A percentile compares a stretch with the other conserved stretches of the same genome.
phyloP scores from a whole-genome alignment of 1,140 invertebrate genomes.

The Whitmania pigra region DNA sequence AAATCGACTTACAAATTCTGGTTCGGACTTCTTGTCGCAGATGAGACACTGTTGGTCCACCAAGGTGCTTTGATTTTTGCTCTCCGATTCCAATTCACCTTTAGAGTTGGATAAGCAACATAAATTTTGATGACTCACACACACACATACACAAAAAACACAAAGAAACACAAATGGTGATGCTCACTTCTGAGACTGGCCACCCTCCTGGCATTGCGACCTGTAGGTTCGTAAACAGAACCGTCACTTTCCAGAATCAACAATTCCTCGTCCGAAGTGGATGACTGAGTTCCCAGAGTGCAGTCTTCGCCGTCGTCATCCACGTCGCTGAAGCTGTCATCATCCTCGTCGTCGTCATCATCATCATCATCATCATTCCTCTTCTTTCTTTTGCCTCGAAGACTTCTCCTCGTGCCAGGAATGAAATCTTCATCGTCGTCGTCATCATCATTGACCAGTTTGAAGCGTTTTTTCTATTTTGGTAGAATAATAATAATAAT shows the following conservation, averaged over 20 bases:
- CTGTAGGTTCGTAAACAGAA: slow-evolving; percentile 29
- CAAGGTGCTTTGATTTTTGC: not conserved
- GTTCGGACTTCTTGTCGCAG: not conserved
- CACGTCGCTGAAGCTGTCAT: not conserved
- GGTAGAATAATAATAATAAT: not conserved
- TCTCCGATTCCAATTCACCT: not conserved
- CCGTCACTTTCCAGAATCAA: slow-evolving; percentile 26
- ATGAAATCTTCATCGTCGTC: slow-evolving; percentile 24
- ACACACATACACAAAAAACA: too few relatives aligned
- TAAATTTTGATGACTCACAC: too few relatives aligned
- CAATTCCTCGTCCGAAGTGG: slow-evolving; percentile 17
- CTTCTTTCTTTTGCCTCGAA: not conserved
- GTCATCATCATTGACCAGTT: not conserved
- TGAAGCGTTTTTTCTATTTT: not conserved
- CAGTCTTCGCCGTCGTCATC: not conserved
- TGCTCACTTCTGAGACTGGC: slow-evolving; percentile 29
- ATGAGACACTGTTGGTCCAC: slow-evolving; percentile 4
- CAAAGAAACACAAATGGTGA: too few relatives aligned
- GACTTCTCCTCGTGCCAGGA: slow-evolving; percentile 9
- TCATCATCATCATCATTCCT: slow-evolving; percentile 18
- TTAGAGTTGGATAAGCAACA: too few relatives aligned
- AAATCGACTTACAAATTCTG: not conserved
- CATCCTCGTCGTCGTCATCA: slow-evolving; percentile 18
- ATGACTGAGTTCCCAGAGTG: not conserved
- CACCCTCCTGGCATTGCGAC: slow-evolving; percentile 31